Conservation (phyloP, 1,140 invertebrate species). For the Megalonaias nervosa region DNA sequence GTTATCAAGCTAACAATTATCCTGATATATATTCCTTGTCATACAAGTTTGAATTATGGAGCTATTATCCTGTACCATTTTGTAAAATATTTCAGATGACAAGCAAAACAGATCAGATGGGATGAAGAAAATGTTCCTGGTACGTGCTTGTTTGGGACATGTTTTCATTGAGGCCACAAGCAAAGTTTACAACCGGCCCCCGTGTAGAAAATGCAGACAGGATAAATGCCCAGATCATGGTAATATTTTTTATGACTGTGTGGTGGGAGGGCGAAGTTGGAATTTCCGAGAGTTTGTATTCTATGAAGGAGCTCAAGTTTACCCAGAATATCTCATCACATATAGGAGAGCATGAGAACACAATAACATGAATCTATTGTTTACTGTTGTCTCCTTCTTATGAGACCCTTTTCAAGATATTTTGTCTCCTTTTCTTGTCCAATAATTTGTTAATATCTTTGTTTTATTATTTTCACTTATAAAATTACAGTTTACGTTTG, state of each 20-base stretch:
- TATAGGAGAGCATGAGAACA: constrained; percentile 12
- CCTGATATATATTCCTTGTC: too few species aligned
- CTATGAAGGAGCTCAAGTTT: constrained; percentile 40
- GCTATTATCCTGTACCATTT: too few species aligned
- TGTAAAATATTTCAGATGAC: constrained; percentile 11
- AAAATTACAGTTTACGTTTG: too few species aligned
- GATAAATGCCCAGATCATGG: constrained; percentile 21
- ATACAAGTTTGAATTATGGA: too few species aligned
- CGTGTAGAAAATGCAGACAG: constrained; percentile 27
- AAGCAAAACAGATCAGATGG: constrained; percentile 8
- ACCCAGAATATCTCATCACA: constrained; percentile 52
- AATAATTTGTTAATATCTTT: too few species aligned
- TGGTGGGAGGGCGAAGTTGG: constrained; percentile 40
- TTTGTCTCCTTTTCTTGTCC: too few species aligned
- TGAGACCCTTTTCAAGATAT: too few species aligned
- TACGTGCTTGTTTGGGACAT: constrained; percentile 23
- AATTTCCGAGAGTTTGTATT: constrained; percentile 53
- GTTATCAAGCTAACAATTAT: too few species aligned
- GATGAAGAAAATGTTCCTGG: constrained; percentile 33
- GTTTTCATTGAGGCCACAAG: constrained; percentile 2
- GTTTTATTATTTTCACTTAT: too few species aligned
- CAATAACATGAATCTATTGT: too few species aligned
- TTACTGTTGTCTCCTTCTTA: too few species aligned
- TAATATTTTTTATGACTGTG: constrained; percentile 38
- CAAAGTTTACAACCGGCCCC: constrained; percentile 24